Evolutionary conservation across 2,113 vertebrate species (phyloP).

Genomic region (Pterocles burchelli): DNA sequence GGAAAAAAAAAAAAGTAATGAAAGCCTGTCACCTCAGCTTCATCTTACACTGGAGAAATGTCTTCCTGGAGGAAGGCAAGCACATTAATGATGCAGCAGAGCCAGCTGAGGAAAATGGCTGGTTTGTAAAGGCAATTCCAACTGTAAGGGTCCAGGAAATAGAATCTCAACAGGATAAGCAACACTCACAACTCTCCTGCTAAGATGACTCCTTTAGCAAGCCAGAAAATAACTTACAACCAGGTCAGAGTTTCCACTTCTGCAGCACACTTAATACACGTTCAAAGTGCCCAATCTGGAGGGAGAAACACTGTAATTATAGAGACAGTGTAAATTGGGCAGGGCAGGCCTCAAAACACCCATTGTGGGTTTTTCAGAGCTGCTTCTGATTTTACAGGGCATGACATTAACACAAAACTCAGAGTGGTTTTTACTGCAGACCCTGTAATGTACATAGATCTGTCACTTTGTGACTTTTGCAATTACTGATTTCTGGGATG

Average conservation of each 20-base stretch:
- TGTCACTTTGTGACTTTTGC: not conserved
- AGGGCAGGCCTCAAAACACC: not conserved
- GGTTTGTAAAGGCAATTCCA: conserved; percentile 48
- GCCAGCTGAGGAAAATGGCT: conserved; percentile 4
- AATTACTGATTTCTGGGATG: not conserved
- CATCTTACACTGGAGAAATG: not conserved
- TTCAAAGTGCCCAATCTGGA: not conserved
- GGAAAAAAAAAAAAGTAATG: not conserved
- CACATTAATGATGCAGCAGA: conserved; percentile 1
- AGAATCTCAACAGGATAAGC: conserved; percentile 41
- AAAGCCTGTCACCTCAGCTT: conserved; percentile 36
- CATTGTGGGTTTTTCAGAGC: not conserved
- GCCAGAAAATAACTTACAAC: conserved; percentile 16
- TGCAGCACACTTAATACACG: not conserved
- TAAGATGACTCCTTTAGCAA: conserved; percentile 14
- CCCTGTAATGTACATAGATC: not conserved
- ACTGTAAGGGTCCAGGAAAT: conserved; percentile 30
- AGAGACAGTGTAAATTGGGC: not conserved
- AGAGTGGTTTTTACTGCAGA: not conserved
- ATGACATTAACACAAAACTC: not conserved
- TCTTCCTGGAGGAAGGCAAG: conserved; percentile 9
- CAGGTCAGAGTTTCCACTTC: not conserved
- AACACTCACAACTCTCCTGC: conserved; percentile 30
- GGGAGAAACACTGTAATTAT: not conserved
- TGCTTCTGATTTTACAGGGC: not conserved